These are phyloP conservation scores for Oryzias javanicus DNA, from an alignment of 2,113 vertebrate species.

Conservation along the genomic window DNA sequence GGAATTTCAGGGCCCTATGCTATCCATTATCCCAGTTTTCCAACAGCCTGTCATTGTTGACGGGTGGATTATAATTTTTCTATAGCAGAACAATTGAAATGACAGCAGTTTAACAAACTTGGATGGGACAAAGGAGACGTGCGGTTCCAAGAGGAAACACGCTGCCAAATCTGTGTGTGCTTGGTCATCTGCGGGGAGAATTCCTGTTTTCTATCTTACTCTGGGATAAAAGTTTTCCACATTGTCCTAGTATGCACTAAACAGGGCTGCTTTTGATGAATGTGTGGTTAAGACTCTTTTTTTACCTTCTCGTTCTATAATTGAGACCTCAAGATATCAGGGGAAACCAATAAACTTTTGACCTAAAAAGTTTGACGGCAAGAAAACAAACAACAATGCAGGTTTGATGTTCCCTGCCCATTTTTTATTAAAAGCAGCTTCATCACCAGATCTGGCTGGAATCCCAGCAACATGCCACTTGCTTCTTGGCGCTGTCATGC, in stretches of 20 bases:
- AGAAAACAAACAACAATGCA: conserved; percentile 9
- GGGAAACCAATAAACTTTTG: conserved; percentile 37
- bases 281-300: conserved; percentile 48
- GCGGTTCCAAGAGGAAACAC: conserved; percentile 68
- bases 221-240: conserved; percentile 64
- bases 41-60: conserved; percentile 73
- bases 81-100: conserved; percentile 74
- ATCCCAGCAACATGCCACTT: conserved; percentile 61
- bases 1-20: conserved; percentile 61
- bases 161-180: conserved; percentile 69
- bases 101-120: conserved; percentile 76
- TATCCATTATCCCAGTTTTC: conserved; percentile 74
- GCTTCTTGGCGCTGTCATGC: conserved; percentile 68
- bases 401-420: conserved; percentile 10
- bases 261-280: conserved; percentile 65
- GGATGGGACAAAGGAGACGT: conserved; percentile 73
- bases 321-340: conserved; percentile 16
- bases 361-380: conserved; percentile 28
- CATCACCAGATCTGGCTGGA: conserved; percentile 45
- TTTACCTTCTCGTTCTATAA: conserved; percentile 11
- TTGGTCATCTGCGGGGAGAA: conserved; percentile 73
- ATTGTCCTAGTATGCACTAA: conserved; percentile 70
- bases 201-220: conserved; percentile 76
- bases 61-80: conserved; percentile 77
- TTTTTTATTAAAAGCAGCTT: conserved; percentile 48